Base-by-base conservation (phyloP, 2,888 invertebrate genomes). In the Liposcelis brunnea region DNA sequence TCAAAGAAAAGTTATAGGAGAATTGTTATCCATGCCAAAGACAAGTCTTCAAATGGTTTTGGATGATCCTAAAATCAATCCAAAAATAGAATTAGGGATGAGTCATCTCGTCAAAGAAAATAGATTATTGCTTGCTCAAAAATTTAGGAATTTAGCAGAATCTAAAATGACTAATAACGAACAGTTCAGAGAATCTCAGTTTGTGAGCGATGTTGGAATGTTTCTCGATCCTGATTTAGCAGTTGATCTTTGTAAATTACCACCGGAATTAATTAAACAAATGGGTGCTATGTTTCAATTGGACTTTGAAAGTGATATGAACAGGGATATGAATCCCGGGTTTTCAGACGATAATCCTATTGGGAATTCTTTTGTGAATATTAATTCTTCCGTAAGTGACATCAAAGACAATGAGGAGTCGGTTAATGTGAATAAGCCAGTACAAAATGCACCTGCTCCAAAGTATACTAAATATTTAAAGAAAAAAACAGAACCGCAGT, bases 101-200 rank as follows among this genome's bases (percentile, higher is more conserved):
- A 19, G 19, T 18, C 7, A 40, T 18, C 19, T 40, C 10, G n/a
- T 40, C 19, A 14, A 19, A 18, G 21, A 40, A 40, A 40, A 16
- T 18, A 14, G 19, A 19, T 7, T 18, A 6, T 6, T n/a, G 21
- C 11, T 14, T 5, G 16, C 40, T 18, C 19, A 40, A 18, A 21
- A 16, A n/a, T 19, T 40, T 16, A 14, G 40, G 11, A 40, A 19
- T 14, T 16, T 40, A 19, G 40, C 40, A 6, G 40, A 40, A 40
- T 19, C 12, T 6, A 40, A 40, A 19, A 19, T 40, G 6, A 16
- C 16, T 6, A 14, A 14, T 19, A 14, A 40, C 7, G 21, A 19
- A 21, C 40, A 12, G 6, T 15, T 16, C 10, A 35, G 7, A 16
- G 35, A 35, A 7, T 35, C 6, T 16, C 14, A 16, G 16, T 14